Evolutionary conservation across 2,113 vertebrate species (phyloP), one percentile per base, ranked within the genome.

Genomic region (Brienomyrus brachyistius): DNA sequence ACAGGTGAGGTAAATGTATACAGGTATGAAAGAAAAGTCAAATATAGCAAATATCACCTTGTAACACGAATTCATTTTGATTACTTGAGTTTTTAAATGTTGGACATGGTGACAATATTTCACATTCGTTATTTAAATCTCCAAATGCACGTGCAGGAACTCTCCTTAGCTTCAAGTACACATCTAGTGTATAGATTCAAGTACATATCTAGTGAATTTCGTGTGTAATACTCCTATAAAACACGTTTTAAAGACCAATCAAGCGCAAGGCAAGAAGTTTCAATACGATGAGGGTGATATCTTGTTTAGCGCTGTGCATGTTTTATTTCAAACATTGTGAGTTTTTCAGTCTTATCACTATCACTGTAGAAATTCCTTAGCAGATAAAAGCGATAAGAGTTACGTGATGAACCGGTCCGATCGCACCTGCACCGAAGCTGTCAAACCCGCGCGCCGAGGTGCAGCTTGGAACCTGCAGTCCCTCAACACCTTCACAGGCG

Each of bases 391-490:
- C 50, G 10, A 35, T 54, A 35, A 1, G 15, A 87, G 51, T 40
- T 54, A 54, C 13, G 31, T 19, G 27, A 7, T 43, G 6, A 7
- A 35, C n/a, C 85, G 40, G 85, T 56, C 23, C 47, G 17, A 13
- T 21, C 23, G 21, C 70, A 90, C 90, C 90, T 90, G 86, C 10
- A 56, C 52, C n/a, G 4, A 23, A 82, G 35, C 66, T 66, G 86
- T 74, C 27, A 87, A 87, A 77, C 35, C 66, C 10, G 15, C 23
- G 52, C 27, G 40, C 19, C 40, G 89, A 50, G 90, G 35, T 93
- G 94, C 94, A 93, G 91, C 48, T 51, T 77, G 94, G 93, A 90
- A 52, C 27, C 7, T 90, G 74, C 84, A 94, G 93, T 94, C 40
- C 43, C 45, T 23, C 5, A 40, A 35, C 40, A 48, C n/a, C 17